Percentiles rank a stretch among this genome's conserved stretches.
Evolutionary conservation across 2,113 vertebrate genomes (phyloP).

Genomic region (Paracanthobrama guichenoti): DNA sequence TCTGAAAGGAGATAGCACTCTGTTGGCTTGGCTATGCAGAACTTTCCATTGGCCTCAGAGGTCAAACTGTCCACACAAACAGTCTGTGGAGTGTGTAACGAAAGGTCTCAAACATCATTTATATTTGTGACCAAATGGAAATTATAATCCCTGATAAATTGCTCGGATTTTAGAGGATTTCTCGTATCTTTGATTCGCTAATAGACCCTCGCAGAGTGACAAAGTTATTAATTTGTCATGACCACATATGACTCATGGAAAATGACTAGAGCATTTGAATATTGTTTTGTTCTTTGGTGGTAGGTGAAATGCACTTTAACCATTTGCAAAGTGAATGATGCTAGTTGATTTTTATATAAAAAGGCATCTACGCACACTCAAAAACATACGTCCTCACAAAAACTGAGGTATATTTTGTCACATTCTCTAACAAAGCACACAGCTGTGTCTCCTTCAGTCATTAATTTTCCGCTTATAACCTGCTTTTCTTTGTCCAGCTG

Average conservation of each 20-base stretch:
- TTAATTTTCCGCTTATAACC: slow-evolving; percentile 24
- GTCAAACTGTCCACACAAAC: not conserved
- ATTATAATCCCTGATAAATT: not conserved
- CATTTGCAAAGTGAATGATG: slow-evolving; percentile 9
- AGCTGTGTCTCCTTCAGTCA: slow-evolving; percentile 25
- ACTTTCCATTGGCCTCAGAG: slow-evolving; percentile 30
- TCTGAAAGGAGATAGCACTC: slow-evolving; percentile 8
- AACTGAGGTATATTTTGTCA: slow-evolving; percentile 13
- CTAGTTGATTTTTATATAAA: not conserved
- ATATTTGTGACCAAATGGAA: not conserved
- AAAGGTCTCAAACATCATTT: slow-evolving; percentile 17
- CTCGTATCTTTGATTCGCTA: not conserved
- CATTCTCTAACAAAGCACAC: not conserved
- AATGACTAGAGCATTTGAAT: not conserved
- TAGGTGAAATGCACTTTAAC: not conserved
- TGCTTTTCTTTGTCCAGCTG: slow-evolving; percentile 16
- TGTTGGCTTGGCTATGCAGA: slow-evolving; percentile 17
- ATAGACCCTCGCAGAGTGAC: not conserved
- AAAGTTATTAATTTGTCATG: slow-evolving; percentile 31
- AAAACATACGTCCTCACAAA: not conserved
- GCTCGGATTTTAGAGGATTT: not conserved
- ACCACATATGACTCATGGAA: slow-evolving; percentile 38
- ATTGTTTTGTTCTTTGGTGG: slow-evolving; percentile 12
- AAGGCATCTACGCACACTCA: not conserved
- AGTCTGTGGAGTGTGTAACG: not conserved